Percentiles rank a stretch among this genome's conserved stretches.
Conservation (phyloP, 1,140 invertebrate species). For the Cherax quadricarinatus region DNA sequence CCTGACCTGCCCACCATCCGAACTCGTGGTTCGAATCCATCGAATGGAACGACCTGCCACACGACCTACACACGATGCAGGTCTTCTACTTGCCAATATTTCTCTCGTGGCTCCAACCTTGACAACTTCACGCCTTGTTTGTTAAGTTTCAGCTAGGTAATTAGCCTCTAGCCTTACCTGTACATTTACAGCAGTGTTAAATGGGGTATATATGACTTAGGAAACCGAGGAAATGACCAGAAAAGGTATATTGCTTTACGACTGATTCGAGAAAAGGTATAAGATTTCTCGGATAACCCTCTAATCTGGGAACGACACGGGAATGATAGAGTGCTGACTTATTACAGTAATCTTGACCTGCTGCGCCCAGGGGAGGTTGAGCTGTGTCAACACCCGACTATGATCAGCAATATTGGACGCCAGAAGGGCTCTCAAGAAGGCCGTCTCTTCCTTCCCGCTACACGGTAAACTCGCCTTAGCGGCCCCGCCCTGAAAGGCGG, state of each 20-base stretch:
- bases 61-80: background rate
- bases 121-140: background rate
- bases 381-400: slow-evolving; percentile 63
- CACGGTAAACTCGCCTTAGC: slow-evolving; percentile 7
- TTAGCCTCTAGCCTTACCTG: background rate
- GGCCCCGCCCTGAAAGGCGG: background rate
- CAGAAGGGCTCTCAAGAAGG: background rate
- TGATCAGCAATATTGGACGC: slow-evolving; percentile 51
- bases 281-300: slow-evolving; percentile 55
- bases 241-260: slow-evolving; percentile 30
- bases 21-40: too few species aligned
- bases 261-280: slow-evolving; percentile 51
- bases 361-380: slow-evolving; percentile 63
- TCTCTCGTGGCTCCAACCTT: background rate
- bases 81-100: background rate
- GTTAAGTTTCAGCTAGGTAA: slow-evolving; percentile 8
- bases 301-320: slow-evolving; percentile 63
- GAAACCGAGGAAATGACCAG: slow-evolving; percentile 12
- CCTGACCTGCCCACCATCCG: too few species aligned
- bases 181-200: slow-evolving; percentile 21
- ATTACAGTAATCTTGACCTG: slow-evolving; percentile 61
- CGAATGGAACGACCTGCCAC: background rate
- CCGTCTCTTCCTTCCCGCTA: background rate
- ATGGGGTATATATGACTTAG: background rate
- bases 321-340: slow-evolving; percentile 65